Evolutionary conservation across 2,888 invertebrate species (phyloP).

Genomic region (Chironomus riparius): DNA sequence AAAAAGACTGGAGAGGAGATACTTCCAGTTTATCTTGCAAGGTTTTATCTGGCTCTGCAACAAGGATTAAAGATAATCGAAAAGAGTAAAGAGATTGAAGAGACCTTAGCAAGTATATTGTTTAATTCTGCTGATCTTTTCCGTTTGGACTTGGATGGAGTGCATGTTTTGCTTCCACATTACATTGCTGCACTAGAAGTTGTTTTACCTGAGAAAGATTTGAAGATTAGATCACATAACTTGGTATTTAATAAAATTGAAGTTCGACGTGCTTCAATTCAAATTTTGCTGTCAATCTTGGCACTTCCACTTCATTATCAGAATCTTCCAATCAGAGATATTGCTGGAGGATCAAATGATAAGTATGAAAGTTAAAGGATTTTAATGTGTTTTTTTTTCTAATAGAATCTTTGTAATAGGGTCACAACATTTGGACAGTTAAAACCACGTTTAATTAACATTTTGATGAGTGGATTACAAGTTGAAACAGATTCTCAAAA

Average conservation of each 20-base stretch:
- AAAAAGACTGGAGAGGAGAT: constrained; percentile 93
- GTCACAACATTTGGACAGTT: constrained; percentile 55
- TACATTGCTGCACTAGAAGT: constrained; percentile 84
- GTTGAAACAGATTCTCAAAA: constrained; percentile 78
- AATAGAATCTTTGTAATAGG: constrained; percentile 31
- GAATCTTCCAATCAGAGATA: constrained; percentile 61
- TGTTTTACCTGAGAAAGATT: constrained; percentile 78
- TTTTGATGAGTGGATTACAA: constrained; percentile 72
- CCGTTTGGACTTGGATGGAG: constrained; percentile 84
- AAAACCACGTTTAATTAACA: constrained; percentile 66
- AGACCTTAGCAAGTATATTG: constrained; percentile 79
- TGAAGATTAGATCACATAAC: constrained; percentile 60
- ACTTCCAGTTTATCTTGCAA: constrained; percentile 81
- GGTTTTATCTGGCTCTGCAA: constrained; percentile 85
- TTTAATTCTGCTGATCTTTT: constrained; percentile 81
- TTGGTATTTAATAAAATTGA: constrained; percentile 58
- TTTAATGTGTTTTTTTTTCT: no score
- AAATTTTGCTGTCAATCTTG: constrained; percentile 81
- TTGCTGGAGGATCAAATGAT: constrained; percentile 50
- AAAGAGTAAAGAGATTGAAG: constrained; percentile 55
- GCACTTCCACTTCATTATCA: constrained; percentile 90
- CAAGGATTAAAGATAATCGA: constrained; percentile 69
- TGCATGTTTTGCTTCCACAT: constrained; percentile 81
- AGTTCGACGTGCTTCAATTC: constrained; percentile 83
- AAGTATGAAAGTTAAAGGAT: constrained; percentile 34